Percentiles rank a stretch among this genome's conserved stretches.
These are phyloP conservation scores for Onychomys arenicola DNA, from an alignment of 2,797 vertebrate genomes.

Conservation along the genomic window DNA sequence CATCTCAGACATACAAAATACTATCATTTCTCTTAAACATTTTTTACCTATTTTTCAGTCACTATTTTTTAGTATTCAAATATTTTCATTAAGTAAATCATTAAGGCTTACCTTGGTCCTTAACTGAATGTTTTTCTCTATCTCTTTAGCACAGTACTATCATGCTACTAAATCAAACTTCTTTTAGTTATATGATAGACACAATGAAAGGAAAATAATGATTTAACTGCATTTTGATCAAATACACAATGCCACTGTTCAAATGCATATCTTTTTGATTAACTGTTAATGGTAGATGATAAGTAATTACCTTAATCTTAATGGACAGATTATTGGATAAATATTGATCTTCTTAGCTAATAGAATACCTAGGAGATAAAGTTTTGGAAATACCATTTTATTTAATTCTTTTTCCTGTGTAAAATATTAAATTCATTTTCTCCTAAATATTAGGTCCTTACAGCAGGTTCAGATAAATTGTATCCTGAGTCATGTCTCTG, in stretches of 20 bases:
- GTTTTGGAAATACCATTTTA: constrained; percentile 53
- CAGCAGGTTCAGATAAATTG: constrained; percentile 70
- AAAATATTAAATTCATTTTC: constrained; percentile 70
- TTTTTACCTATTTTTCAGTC: constrained; percentile 57
- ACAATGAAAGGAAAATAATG: neutral
- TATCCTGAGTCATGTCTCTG: constrained; percentile 71
- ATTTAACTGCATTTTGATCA: neutral
- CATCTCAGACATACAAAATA: neutral
- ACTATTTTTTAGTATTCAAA: constrained; percentile 35
- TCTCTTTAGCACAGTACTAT: neutral
- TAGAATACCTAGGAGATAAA: constrained; percentile 26
- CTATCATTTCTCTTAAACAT: constrained; percentile 5
- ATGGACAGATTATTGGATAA: constrained; percentile 67
- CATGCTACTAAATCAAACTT: neutral
- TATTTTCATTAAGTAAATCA: constrained; percentile 57
- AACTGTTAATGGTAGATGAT: constrained; percentile 35
- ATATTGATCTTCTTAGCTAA: constrained; percentile 53
- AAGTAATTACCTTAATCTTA: constrained; percentile 57
- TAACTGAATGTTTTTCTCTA: constrained; percentile 28
- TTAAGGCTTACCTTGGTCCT: neutral
- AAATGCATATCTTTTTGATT: constrained; percentile 57
- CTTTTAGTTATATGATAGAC: neutral
- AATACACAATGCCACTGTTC: constrained; percentile 62
- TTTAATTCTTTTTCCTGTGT: constrained; percentile 44
- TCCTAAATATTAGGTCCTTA: constrained; percentile 58